These are phyloP conservation scores for Pocillopora verrucosa DNA, from an alignment of 64 coral and sea anemone genomes.

Conservation along the genomic window DNA sequence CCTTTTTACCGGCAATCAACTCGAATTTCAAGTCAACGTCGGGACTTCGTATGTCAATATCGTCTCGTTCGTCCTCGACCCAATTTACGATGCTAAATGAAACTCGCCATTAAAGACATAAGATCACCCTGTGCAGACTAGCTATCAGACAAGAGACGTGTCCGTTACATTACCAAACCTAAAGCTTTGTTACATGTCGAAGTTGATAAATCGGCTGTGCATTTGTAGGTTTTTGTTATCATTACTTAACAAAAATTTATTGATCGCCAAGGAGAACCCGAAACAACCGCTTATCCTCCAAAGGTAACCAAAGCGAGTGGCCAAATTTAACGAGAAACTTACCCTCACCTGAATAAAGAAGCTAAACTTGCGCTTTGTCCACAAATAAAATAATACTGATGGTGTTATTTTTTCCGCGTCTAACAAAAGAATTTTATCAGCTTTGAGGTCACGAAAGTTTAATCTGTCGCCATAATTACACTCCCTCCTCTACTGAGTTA, in stretches of 20 bases:
- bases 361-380: background rate
- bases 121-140: background rate
- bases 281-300: background rate
- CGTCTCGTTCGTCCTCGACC: background rate
- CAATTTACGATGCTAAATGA: conserved; percentile 1
- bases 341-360: background rate
- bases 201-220: background rate
- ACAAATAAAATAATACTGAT: conserved; percentile 10
- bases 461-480: too few species aligned
- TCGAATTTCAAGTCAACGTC: background rate
- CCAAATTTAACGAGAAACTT: background rate
- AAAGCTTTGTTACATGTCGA: background rate
- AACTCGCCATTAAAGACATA: background rate
- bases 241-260: background rate
- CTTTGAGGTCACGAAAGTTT: conserved; percentile 36
- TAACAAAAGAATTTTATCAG: background rate
- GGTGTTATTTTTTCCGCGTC: background rate
- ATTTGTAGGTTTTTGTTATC: background rate
- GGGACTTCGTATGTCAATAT: background rate
- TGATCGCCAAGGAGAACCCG: background rate
- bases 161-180: background rate
- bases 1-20: conserved; percentile 43
- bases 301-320: background rate
- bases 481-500: background rate
- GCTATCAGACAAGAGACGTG: background rate